Conservation (phyloP, 1,140 invertebrate genomes). For the Maniola jurtina region DNA sequence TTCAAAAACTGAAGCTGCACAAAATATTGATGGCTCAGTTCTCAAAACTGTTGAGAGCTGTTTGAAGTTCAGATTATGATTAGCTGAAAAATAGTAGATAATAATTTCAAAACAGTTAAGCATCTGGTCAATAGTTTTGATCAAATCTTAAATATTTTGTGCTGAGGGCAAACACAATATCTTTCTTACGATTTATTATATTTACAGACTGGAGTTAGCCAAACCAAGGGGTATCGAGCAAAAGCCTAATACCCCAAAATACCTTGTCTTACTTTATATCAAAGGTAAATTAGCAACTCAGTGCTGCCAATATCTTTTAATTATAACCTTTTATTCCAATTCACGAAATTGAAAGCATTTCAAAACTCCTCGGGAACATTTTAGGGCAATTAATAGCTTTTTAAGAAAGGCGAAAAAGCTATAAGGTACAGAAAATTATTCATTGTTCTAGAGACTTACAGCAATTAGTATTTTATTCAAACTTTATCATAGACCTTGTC, state of each 20-base stretch:
- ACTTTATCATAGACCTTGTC: background rate
- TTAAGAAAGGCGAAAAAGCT: slow-evolving; percentile 8
- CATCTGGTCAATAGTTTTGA: background rate
- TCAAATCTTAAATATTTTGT: background rate
- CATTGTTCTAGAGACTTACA: slow-evolving; percentile 8
- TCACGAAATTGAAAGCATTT: slow-evolving; percentile 4
- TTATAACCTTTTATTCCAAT: slow-evolving; percentile 7
- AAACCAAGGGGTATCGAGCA: background rate
- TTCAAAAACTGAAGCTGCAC: too few relatives aligned
- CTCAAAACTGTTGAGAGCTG: too few relatives aligned
- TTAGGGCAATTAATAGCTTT: slow-evolving; percentile 10
- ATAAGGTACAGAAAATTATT: slow-evolving; percentile 10
- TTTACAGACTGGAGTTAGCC: background rate
- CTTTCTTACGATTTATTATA: background rate
- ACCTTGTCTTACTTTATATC: background rate
- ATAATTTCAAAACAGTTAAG: background rate
- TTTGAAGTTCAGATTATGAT: too few relatives aligned
- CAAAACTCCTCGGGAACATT: background rate
- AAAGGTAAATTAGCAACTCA: slow-evolving; percentile 10
- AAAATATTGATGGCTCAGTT: too few relatives aligned
- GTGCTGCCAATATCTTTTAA: slow-evolving; percentile 8
- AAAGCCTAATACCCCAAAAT: background rate
- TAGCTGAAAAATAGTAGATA: too few relatives aligned
- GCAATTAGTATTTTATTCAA: slow-evolving; percentile 6
- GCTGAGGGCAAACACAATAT: background rate